phyloP scores from a whole-genome alignment of 37 sponge, comb jelly and placozoan species.

The Lycopodina hypogea region DNA sequence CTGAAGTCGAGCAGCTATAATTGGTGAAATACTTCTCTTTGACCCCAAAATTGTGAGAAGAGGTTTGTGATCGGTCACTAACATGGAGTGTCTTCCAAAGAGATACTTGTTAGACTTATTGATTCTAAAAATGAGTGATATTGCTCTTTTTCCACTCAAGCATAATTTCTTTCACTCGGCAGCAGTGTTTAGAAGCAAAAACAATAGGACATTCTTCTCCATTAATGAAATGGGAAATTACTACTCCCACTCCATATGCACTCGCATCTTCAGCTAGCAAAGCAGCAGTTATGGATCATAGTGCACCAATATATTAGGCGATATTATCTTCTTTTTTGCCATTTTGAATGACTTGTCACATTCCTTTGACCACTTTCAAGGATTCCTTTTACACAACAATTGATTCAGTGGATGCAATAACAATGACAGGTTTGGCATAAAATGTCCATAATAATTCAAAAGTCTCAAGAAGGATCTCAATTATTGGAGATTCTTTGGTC shows the following conservation, averaged over 20 bases:
- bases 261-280: constrained; percentile 19
- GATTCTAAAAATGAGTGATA: neutral
- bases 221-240: constrained; percentile 10
- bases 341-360: neutral
- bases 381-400: neutral
- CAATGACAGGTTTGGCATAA: constrained; percentile 4
- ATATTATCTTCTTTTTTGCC: neutral
- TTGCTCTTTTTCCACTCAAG: constrained; percentile 27
- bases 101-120: neutral
- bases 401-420: constrained; percentile 3
- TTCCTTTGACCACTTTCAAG: constrained; percentile 25
- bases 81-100: neutral
- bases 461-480: constrained; percentile 22
- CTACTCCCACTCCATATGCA: constrained; percentile 19
- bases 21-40: neutral
- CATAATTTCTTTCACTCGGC: constrained; percentile 19
- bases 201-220: constrained; percentile 21
- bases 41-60: constrained; percentile 18
- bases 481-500: constrained; percentile 16
- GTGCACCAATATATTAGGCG: constrained; percentile 11
- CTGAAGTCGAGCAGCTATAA: neutral
- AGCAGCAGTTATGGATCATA: constrained; percentile 21
- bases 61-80: constrained; percentile 44
- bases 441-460: constrained; percentile 34
- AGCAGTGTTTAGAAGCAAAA: constrained; percentile 10